Evolutionary conservation across 2,113 vertebrate species (phyloP), one percentile per base, ranked within the genome.

Genomic region (Rallus limicola): DNA sequence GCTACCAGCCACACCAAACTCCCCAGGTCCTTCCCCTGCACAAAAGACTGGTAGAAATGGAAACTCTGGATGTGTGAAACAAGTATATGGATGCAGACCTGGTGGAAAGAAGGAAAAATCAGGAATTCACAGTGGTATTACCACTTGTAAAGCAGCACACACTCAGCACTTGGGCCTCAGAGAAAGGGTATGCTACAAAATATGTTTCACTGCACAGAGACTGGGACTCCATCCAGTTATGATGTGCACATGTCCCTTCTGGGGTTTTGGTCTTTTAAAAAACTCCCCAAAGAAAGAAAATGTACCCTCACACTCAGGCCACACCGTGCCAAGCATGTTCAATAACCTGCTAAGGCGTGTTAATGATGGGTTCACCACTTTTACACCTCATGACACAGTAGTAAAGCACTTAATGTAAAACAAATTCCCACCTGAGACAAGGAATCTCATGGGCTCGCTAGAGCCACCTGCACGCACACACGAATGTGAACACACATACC

Each of bases 221-320:
- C 80, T 79, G 88, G 92, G 96, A 92, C 91, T 92, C 92, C 70
- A 77, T 93, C 88, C 92, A 85, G 81, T 92, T 92, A 93, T 82
- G 78, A 88, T 33, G 65, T 58, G 69, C 81, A 90, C 65, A 88
- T 81, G 63, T 65, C 88, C 95, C 84, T 34, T 55, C 74, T 93
- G 92, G 6, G 9, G 71, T 89, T 88, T 76, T 74, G 81, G 70
- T 3, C 74, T 94, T 87, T 2, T 26, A 58, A 48, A 82, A 82
- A 46, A 19, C 60, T 10, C 70, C 48, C 50, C 90, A 91, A 88
- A 80, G 79, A 93, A 96, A 97, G 94, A 60, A 89, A 84, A 75
- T 44, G 48, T 17, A 38, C 17, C 86, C 79, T 87, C 52, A 33
- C 9, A 26, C 31, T 63, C 65, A 13, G 60, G 31, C 69, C 13